These are phyloP conservation scores for Euplexia lucipara DNA, from an alignment of 2,888 invertebrate genomes.

Conservation along the genomic window DNA sequence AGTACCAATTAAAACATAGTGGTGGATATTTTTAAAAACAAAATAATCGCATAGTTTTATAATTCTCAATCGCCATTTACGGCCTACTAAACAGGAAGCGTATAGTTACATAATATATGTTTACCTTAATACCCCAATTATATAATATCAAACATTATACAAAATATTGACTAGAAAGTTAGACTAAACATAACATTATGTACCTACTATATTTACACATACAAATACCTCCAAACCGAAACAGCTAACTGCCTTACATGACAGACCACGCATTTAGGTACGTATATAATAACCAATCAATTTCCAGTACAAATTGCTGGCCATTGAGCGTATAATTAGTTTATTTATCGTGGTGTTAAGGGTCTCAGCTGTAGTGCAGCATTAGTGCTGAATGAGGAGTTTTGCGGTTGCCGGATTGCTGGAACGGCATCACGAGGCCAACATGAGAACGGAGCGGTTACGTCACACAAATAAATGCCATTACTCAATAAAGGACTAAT, in stretches of 20 bases:
- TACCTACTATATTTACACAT: neutral
- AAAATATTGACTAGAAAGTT: slow-evolving; percentile 12
- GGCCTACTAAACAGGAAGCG: slow-evolving; percentile 1
- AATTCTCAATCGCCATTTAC: neutral
- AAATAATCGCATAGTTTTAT: too few relatives aligned
- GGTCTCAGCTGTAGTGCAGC: slow-evolving; percentile 59
- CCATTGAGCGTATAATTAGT: slow-evolving; percentile 71
- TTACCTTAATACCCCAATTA: slow-evolving; percentile 18
- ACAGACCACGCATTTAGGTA: slow-evolving; percentile 9
- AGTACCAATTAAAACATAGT: too few relatives aligned
- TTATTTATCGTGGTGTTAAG: slow-evolving; percentile 69
- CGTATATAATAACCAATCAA: slow-evolving; percentile 63
- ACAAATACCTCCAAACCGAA: slow-evolving; percentile 24
- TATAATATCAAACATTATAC: neutral
- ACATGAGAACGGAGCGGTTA: neutral
- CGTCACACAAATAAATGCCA: too few relatives aligned
- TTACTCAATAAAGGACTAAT: too few relatives aligned
- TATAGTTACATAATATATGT: neutral
- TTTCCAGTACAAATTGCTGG: slow-evolving; percentile 66
- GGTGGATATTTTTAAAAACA: too few relatives aligned
- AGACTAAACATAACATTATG: slow-evolving; percentile 6
- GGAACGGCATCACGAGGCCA: slow-evolving; percentile 2
- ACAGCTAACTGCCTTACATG: slow-evolving; percentile 22
- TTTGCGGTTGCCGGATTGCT: slow-evolving; percentile 55
- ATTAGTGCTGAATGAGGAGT: slow-evolving; percentile 71